Evolutionary conservation across 2,113 vertebrate genomes (phyloP), one percentile per base, ranked within the genome.

Genomic region (Poecilia latipinna): DNA sequence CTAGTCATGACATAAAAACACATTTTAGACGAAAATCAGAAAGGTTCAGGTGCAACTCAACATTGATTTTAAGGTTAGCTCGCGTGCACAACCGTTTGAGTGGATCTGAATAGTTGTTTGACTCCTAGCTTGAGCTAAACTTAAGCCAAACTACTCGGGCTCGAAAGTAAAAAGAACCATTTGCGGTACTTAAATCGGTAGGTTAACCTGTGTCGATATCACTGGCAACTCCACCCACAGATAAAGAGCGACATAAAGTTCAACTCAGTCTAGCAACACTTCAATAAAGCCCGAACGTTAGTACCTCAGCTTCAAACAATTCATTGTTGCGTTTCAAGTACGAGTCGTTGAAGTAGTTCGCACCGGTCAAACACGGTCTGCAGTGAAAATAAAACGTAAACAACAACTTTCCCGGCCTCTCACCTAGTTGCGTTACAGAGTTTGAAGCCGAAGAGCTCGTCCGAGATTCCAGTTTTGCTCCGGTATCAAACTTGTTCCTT

Each of bases 401-500:
- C 29, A 68, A 86, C 76, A 68, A 86, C 76, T 74, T 79, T 8
- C 1, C 0, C 8, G 22, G 12, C 3, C 32, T 51, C 91, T 93
- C 82, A 92, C 92, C 93, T 89, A 63, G 71, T 72, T 44, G 66
- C 71, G 83, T 72, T 86, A 86, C 88, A 72, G 86, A 85, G 67
- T 65, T 42, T 11, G 70, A 33, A 61, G 60, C 71, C 80, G 77
- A 84, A 70, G 26, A 67, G 19, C 13, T 80, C 65, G 78, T 82
- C n/a, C 67, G 35, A 68, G 17, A 51, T 83, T 77, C 68, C 79
- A 0, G 72, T 85, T 86, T 77, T 60, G 8, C 28, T 67, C 77
- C 69, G 62, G 82, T 82, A 68, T 80, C 74, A 92, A 94, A 93
- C 76, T 94, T 93, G 91, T 86, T 83, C 88, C 88, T 87, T 68